phyloP scores from a whole-genome alignment of 2,113 vertebrate species.

The Apodemus sylvaticus region DNA sequence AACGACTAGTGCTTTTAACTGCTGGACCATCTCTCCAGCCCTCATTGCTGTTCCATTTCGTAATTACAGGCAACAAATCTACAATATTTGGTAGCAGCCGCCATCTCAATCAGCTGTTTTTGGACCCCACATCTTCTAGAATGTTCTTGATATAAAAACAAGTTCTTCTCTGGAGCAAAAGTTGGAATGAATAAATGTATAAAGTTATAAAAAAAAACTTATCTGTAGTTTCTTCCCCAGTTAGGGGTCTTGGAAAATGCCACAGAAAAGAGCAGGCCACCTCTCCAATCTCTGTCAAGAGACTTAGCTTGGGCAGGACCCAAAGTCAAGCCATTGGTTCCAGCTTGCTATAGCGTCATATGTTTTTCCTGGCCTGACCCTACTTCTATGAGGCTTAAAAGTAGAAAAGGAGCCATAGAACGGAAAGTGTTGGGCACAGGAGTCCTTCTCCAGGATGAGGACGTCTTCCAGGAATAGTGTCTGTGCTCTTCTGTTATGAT shows the following conservation, averaged over 20 bases:
- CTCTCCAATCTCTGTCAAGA: constrained; percentile 51
- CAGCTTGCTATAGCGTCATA: constrained; percentile 72
- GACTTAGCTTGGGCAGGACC: constrained; percentile 51
- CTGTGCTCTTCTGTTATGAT: background rate
- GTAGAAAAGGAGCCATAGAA: constrained; percentile 63
- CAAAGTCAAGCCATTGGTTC: constrained; percentile 70
- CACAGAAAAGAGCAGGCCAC: constrained; percentile 48
- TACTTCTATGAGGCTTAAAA: constrained; percentile 57
- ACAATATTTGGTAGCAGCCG: background rate
- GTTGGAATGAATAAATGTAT: background rate
- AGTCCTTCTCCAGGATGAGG: constrained; percentile 46
- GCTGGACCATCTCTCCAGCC: background rate
- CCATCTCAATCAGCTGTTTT: background rate
- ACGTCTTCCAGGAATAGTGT: constrained; percentile 65
- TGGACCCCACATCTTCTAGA: background rate
- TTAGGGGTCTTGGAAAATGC: constrained; percentile 8
- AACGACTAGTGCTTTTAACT: background rate
- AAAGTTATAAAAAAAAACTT: background rate
- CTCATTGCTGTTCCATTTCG: background rate
- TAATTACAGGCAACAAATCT: background rate
- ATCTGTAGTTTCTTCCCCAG: background rate
- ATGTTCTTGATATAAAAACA: background rate
- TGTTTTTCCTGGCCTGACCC: constrained; percentile 75
- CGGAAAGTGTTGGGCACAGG: constrained; percentile 47
- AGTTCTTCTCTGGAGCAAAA: background rate